These are phyloP conservation scores for Toxotes lorentzi DNA, from an alignment of 2,797 vertebrate genomes.

Conservation along the genomic window DNA sequence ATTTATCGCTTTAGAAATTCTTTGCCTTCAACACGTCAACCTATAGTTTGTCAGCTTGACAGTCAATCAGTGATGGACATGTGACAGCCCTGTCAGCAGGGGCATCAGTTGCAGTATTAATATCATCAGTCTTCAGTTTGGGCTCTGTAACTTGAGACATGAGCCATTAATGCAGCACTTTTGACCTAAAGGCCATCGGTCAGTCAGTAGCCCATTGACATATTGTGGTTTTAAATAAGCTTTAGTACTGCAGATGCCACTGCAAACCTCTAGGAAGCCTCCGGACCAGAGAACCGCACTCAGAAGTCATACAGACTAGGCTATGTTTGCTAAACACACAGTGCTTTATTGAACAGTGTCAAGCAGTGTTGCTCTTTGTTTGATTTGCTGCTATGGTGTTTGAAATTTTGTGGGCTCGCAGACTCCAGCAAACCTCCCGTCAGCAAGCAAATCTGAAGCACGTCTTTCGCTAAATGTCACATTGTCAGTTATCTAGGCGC, in stretches of 20 bases:
- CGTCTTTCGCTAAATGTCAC: slow-evolving; percentile 56
- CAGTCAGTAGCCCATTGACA: slow-evolving; percentile 36
- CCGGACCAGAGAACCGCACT: not conserved
- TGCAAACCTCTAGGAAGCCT: slow-evolving; percentile 14
- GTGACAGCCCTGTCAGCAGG: slow-evolving; percentile 39
- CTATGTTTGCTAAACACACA: slow-evolving; percentile 35
- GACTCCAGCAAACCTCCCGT: slow-evolving; percentile 5
- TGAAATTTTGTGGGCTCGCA: slow-evolving; percentile 3
- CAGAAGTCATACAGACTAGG: slow-evolving; percentile 18
- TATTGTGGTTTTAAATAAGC: slow-evolving; percentile 30
- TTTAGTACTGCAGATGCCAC: slow-evolving; percentile 19
- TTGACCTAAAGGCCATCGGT: slow-evolving; percentile 39
- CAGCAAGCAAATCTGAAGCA: slow-evolving; percentile 45
- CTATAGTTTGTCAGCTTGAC: slow-evolving; percentile 40
- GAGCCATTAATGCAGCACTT: slow-evolving; percentile 43
- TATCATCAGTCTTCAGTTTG: slow-evolving; percentile 33
- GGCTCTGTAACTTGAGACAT: slow-evolving; percentile 43
- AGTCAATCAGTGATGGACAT: slow-evolving; percentile 41
- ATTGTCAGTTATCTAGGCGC: slow-evolving; percentile 25
- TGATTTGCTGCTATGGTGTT: slow-evolving; percentile 42
- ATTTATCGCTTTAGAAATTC: slow-evolving; percentile 31
- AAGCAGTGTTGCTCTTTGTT: slow-evolving; percentile 35
- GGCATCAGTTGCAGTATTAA: slow-evolving; percentile 48
- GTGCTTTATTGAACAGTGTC: slow-evolving; percentile 43
- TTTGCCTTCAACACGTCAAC: slow-evolving; percentile 39